phyloP scores from a whole-genome alignment of 2,797 vertebrate genomes.

The Enteromius trimaculatus region DNA sequence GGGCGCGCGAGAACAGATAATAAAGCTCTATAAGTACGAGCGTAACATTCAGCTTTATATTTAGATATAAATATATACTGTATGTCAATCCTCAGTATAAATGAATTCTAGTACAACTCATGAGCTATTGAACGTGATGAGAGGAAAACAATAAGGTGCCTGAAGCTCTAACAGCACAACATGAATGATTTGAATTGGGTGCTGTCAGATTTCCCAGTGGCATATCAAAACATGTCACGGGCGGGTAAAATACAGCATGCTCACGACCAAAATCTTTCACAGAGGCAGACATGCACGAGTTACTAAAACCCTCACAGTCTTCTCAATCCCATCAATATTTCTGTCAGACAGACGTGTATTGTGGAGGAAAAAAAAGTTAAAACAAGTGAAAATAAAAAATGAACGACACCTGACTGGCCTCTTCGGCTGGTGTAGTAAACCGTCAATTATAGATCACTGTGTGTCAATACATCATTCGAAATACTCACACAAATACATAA shows the following conservation, averaged over 20 bases:
- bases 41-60: slow-evolving; percentile 23
- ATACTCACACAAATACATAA: slow-evolving; percentile 49
- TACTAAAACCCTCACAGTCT: slow-evolving; percentile 26
- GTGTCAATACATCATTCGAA: slow-evolving; percentile 58
- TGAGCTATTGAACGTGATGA: slow-evolving; percentile 20
- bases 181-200: slow-evolving; percentile 49
- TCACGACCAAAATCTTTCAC: slow-evolving; percentile 40
- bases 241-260: slow-evolving; percentile 42
- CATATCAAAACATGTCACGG: slow-evolving; percentile 65
- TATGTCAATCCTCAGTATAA: background rate
- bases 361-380: slow-evolving; percentile 52
- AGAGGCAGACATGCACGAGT: slow-evolving; percentile 31
- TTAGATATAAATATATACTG: background rate
- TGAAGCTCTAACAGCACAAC: slow-evolving; percentile 17
- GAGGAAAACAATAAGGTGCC: slow-evolving; percentile 37
- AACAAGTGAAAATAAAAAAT: slow-evolving; percentile 60
- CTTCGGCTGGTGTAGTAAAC: slow-evolving; percentile 56
- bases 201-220: slow-evolving; percentile 62
- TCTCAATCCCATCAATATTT: slow-evolving; percentile 55
- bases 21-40: slow-evolving; percentile 59
- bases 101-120: slow-evolving; percentile 25
- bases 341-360: slow-evolving; percentile 59
- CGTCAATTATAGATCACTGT: slow-evolving; percentile 61
- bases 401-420: slow-evolving; percentile 52
- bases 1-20: slow-evolving; percentile 58